These are phyloP conservation scores for Spinus pinus DNA, from an alignment of 2,797 vertebrate species.

Conservation along the genomic window DNA sequence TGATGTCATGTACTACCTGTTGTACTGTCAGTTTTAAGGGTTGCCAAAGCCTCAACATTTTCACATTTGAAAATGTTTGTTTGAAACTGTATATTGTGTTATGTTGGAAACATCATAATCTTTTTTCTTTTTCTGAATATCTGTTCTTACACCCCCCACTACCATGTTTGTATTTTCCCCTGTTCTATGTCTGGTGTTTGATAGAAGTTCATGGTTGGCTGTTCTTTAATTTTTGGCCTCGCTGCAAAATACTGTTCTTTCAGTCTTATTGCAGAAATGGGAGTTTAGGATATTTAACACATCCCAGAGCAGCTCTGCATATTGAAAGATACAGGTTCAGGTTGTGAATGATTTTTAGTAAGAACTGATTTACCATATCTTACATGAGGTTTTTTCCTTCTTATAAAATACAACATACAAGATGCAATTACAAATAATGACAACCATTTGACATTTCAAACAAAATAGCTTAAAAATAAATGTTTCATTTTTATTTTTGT, in stretches of 20 bases:
- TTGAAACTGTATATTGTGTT: neutral
- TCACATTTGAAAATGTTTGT: neutral
- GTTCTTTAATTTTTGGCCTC: neutral
- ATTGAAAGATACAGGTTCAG: neutral
- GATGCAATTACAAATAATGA: conserved; percentile 9
- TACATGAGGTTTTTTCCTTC: neutral
- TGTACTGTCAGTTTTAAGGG: neutral
- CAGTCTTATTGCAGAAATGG: neutral
- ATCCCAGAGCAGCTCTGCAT: neutral
- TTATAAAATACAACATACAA: neutral
- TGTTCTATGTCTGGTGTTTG: neutral
- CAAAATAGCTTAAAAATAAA: neutral
- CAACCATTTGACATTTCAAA: conserved; percentile 22
- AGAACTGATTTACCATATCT: neutral
- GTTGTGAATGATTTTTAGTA: conserved; percentile 6
- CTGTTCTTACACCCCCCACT: neutral
- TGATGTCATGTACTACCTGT: neutral
- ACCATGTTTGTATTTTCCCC: neutral
- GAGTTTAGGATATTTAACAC: neutral
- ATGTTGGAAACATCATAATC: neutral
- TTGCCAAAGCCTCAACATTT: neutral
- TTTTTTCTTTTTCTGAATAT: neutral
- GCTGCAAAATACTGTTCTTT: neutral
- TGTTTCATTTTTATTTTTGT: conserved; percentile 22
- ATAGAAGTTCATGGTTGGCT: neutral